Evolutionary conservation across 1,140 invertebrate species (phyloP).

Genomic region (Wiebesia pumilae): DNA sequence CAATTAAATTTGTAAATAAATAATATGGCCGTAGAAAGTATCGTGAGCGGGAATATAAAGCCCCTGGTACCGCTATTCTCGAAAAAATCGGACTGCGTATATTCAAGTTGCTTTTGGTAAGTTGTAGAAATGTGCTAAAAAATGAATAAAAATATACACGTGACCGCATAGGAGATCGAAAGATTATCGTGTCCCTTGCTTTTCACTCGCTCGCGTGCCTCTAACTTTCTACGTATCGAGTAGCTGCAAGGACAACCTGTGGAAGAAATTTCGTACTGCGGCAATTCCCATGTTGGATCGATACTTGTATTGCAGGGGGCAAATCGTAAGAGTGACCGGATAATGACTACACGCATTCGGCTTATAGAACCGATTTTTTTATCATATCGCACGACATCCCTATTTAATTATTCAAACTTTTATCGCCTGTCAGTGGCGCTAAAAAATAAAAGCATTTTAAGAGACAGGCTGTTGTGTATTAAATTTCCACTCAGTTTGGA

Average conservation of each 20-base stretch:
- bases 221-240: not conserved
- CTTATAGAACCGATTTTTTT: not conserved
- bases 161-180: not conserved
- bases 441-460: not conserved
- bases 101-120: constrained; percentile 77
- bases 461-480: not conserved
- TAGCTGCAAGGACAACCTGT: not conserved
- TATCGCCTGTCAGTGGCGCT: no score
- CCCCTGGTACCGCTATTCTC: constrained; percentile 72
- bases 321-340: not conserved
- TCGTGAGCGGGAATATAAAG: constrained; percentile 68
- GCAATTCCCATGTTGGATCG: constrained; percentile 64
- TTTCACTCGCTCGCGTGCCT: not conserved
- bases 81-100: constrained; percentile 73
- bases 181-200: not conserved
- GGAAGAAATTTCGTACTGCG: constrained; percentile 57
- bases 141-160: not conserved
- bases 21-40: constrained; percentile 65
- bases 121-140: constrained; percentile 16
- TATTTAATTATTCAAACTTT: not conserved
- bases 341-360: not conserved
- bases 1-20: constrained; percentile 59
- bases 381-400: not conserved
- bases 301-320: constrained; percentile 61
- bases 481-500: not conserved